Evolutionary conservation across 2,113 vertebrate genomes (phyloP), one percentile per base, ranked within the genome.

Genomic region (Malurus alboscapulatus): DNA sequence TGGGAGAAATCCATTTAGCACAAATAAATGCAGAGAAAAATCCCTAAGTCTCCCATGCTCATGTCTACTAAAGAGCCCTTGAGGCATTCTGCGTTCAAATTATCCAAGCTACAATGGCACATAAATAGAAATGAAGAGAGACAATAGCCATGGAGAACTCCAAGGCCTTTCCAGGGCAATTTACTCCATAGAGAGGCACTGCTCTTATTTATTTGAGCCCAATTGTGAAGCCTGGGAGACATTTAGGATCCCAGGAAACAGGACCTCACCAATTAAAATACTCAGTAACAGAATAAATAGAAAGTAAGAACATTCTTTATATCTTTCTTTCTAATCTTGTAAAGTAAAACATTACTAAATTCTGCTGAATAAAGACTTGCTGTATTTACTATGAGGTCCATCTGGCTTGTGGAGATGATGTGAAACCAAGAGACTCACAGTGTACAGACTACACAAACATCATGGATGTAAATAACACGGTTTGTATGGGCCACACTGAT

Each of bases 1-100:
- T 14, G 36, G 58, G 68, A 93, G 18, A 84, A 89, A 94, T 58
- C 42, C 68, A 81, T 89, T 87, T 74, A 81, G 14, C 20, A 27
- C 21, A 34, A 86, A 30, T 21, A 59, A 80, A 53, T 20, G 38
- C 27, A 91, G 65, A 62, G 66, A 84, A 79, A 72, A 84, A 78
- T 20, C 71, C 59, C 26, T 4, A 63, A 53, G 55, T 50, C 15
- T 61, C 29, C 57, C 13, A 24, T 27, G 68, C 42, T 51, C 55
- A 20, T 12, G 38, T 62, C 87, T 62, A 38, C 51, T 36, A 24
- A 88, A 84, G 69, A 84, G 47, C 61, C 78, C 88, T 66, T 42
- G 20, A 87, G 81, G 53, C 66, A 71, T 54, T 87, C 7, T 34
- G 61, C 38, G 12, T 74, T 54, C 2, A 1, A 87, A 74, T 78